Evolutionary conservation across 2,113 vertebrate genomes (phyloP), one percentile per base, ranked within the genome.

Genomic region (Dipodomys stephensi): DNA sequence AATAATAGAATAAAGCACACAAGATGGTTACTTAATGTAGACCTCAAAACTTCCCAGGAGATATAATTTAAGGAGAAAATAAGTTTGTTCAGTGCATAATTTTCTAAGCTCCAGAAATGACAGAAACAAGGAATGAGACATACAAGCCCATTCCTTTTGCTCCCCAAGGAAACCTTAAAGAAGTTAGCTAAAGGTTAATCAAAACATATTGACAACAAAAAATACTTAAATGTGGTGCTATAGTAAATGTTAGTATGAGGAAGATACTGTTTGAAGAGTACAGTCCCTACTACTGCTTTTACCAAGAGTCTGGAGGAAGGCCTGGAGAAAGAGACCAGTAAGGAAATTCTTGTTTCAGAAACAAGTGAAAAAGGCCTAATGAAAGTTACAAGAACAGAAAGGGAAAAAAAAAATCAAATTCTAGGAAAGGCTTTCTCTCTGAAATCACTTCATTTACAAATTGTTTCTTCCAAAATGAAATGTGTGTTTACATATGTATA

Each of bases 141-240:
- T 83, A 88, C 30, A 94, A 81, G 32, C 12, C 67, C 8, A 46
- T 87, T 81, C 23, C 23, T 53, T 0, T 0, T 64, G 12, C 30
- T 46, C 22, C 44, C 23, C 20, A n/a, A 71, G 22, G 32, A 73
- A 4, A 49, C n/a, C 44, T 8, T 93, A 65, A 90, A 44, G n/a
- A 83, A 82, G 93, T 87, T 68, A 46, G 10, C 46, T 83, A 60
- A 82, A 90, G 12, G 81, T 69, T 76, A 88, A 83, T 49, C 73
- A 74, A 87, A 76, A 90, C 72, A 6, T 13, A 80, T 64, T 49
- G 25, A 62, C 30, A 88, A 74, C 49, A 71, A 49, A 39, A 84
- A 83, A 53, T 16, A 19, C 39, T 68, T 28, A 91, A 77, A 83
- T 57, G 20, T 28, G 12, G 13, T 57, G 22, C 10, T 28, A 6